phyloP scores from a whole-genome alignment of 2,113 vertebrate genomes.

The Pomatostomus ruficeps region DNA sequence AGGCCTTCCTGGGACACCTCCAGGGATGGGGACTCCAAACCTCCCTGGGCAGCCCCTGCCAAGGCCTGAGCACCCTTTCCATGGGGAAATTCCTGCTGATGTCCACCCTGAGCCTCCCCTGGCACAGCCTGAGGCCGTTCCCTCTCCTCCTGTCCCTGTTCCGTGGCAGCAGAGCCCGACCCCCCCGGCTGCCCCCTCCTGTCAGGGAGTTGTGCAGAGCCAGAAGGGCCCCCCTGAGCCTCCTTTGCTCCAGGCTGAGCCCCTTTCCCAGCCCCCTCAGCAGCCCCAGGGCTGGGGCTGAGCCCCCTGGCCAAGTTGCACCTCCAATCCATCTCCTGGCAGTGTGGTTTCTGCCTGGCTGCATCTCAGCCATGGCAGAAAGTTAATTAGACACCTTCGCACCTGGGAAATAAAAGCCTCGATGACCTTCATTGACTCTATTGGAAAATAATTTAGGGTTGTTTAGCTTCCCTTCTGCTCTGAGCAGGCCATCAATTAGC shows the following conservation, averaged over 20 bases:
- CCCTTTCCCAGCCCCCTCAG: not conserved
- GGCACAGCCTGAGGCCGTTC: not conserved
- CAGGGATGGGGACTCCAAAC: not conserved
- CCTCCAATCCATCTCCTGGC: not conserved
- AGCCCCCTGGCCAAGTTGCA: not conserved
- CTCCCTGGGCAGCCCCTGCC: not conserved
- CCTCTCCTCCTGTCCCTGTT: not conserved
- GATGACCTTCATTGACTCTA: slow-evolving; percentile 44
- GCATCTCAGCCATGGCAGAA: slow-evolving; percentile 4
- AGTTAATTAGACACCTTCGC: slow-evolving; percentile 28
- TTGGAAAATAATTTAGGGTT: slow-evolving; percentile 24
- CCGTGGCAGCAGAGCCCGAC: not conserved
- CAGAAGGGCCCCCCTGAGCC: not conserved
- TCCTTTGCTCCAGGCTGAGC: not conserved
- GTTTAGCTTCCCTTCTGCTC: slow-evolving; percentile 21
- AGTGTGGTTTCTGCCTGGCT: not conserved
- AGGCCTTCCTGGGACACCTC: not conserved
- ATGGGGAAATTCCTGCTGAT: rapidly evolving
- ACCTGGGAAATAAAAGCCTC: slow-evolving; percentile 24
- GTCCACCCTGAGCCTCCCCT: rapidly evolving
- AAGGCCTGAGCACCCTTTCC: rapidly evolving
- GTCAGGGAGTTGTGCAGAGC: not conserved
- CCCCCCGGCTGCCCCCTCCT: not conserved
- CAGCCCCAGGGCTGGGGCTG: not conserved
- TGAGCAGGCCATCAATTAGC: not conserved